phyloP scores from a whole-genome alignment of 35 echinoderm and acorn worm genomes.

The Apostichopus japonicus region DNA sequence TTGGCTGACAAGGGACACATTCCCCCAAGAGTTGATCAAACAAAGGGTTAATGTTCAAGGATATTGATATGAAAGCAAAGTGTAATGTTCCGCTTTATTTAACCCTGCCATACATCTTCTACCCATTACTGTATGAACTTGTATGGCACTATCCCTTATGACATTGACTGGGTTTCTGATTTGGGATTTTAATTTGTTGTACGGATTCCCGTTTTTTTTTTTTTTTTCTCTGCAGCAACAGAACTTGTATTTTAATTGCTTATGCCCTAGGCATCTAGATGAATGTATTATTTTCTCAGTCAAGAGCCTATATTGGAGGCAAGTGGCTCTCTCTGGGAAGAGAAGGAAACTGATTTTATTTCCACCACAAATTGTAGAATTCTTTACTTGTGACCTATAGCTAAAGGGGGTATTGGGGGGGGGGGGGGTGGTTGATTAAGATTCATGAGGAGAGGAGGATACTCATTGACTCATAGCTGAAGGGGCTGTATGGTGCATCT shows the following conservation, averaged over 20 bases:
- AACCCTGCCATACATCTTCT: neutral
- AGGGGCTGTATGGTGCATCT: neutral
- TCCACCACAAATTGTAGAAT: neutral
- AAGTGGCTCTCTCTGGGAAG: neutral
- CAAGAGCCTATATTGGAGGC: neutral
- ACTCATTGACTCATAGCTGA: neutral
- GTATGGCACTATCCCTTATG: neutral
- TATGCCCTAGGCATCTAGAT: conserved; percentile 6
- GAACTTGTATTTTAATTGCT: conserved; percentile 42
- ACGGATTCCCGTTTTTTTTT: no score
- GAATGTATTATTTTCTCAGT: conserved; percentile 1
- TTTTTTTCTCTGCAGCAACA: neutral
- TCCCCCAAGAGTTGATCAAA: neutral
- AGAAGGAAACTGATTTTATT: neutral
- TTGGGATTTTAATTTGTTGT: neutral
- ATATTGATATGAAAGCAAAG: neutral
- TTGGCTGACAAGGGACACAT: neutral
- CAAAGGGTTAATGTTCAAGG: neutral
- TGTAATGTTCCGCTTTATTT: neutral
- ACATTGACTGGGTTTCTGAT: neutral
- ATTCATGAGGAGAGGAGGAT: no score
- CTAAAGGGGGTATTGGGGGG: no score
- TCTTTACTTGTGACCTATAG: neutral
- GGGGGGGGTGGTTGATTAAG: no score
- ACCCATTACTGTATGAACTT: neutral